Conservation (phyloP, 2,888 invertebrate genomes). For the Cosmopolites sordidus region DNA sequence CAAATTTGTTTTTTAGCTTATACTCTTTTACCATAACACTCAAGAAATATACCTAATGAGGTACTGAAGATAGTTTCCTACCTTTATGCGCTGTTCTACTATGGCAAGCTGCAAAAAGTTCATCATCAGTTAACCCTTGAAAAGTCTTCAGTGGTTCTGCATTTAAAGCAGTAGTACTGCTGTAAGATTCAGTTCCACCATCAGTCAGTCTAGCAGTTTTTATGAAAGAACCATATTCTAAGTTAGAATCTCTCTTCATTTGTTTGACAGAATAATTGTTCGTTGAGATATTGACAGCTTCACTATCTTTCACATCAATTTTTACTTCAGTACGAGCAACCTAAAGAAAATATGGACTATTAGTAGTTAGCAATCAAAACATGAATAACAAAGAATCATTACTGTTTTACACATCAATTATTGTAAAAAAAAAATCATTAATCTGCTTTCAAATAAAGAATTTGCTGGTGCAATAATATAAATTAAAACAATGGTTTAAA, state of each 20-base stretch:
- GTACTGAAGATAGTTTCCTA: no score
- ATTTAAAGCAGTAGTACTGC: slow-evolving; percentile 27
- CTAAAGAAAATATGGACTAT: slow-evolving; percentile 9
- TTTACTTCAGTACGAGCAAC: slow-evolving; percentile 31
- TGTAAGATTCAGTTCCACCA: slow-evolving; percentile 42
- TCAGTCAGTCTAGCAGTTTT: slow-evolving; percentile 49
- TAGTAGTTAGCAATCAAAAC: background rate
- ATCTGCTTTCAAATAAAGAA: no score
- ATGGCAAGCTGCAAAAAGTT: slow-evolving; percentile 73
- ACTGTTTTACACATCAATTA: no score
- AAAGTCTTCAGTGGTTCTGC: slow-evolving; percentile 29
- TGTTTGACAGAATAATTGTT: slow-evolving; percentile 41
- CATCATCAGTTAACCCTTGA: slow-evolving; percentile 64
- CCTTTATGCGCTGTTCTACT: slow-evolving; percentile 80
- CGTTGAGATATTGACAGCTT: slow-evolving; percentile 44
- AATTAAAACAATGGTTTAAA: no score
- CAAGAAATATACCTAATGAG: no score
- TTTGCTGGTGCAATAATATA: no score
- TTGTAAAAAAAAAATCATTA: no score
- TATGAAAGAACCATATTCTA: slow-evolving; percentile 49
- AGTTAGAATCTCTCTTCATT: slow-evolving; percentile 37
- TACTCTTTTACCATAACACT: no score
- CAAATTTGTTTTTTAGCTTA: no score
- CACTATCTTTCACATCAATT: slow-evolving; percentile 34
- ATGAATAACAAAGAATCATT: no score